Conservation (phyloP, 2,888 invertebrate genomes). For the Lithosia quadra region DNA sequence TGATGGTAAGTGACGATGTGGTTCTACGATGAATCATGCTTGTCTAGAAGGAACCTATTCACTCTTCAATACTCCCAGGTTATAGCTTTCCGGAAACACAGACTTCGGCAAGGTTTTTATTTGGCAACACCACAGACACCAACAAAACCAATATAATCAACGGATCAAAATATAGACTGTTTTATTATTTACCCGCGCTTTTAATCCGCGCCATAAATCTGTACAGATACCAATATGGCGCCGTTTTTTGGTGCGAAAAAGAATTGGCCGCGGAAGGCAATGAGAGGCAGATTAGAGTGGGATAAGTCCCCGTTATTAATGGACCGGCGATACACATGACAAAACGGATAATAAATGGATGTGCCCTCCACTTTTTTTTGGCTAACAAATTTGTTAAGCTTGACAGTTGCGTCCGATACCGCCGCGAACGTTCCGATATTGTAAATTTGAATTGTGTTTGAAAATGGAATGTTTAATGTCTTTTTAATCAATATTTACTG, state of each 20-base stretch:
- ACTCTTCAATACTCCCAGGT: too few relatives aligned
- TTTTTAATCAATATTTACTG: constrained; percentile 11
- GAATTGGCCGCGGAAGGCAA: constrained; percentile 84
- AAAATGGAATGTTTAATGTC: constrained; percentile 22
- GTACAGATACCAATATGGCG: constrained; percentile 73
- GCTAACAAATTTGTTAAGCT: constrained; percentile 52
- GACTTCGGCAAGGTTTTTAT: too few relatives aligned
- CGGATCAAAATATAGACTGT: constrained; percentile 34
- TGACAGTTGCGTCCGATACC: constrained; percentile 50
- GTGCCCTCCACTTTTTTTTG: constrained; percentile 59
- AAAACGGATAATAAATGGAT: constrained; percentile 80
- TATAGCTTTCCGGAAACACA: too few relatives aligned
- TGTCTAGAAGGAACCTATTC: too few relatives aligned
- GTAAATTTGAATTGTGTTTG: constrained; percentile 21
- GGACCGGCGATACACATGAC: constrained; percentile 82
- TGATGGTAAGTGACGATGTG: too few relatives aligned
- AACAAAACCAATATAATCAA: constrained; percentile 29
- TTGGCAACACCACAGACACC: constrained; percentile 17
- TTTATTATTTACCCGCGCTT: constrained; percentile 51
- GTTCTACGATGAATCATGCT: too few relatives aligned
- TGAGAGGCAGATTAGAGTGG: constrained; percentile 83
- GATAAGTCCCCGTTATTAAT: constrained; percentile 85
- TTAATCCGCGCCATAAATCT: constrained; percentile 84
- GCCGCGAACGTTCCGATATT: constrained; percentile 41
- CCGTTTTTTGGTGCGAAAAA: constrained; percentile 81